phyloP scores from a whole-genome alignment of 1,140 invertebrate genomes.

The Forficula auricularia region DNA sequence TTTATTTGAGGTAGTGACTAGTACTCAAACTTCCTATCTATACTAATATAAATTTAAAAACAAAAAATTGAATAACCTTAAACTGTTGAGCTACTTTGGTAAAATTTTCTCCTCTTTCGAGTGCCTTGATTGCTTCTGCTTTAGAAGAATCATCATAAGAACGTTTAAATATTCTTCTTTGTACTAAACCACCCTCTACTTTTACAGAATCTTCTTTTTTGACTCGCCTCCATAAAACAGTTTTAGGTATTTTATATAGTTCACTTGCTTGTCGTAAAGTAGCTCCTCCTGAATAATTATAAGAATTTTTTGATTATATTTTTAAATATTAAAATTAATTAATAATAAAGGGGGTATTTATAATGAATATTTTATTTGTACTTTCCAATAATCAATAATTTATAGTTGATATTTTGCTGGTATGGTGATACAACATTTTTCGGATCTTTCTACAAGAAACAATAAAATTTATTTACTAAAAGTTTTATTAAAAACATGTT shows the following conservation, averaged over 20 bases:
- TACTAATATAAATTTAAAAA: neutral
- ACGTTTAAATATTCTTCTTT: conserved; percentile 27
- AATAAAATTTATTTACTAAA: too few relatives aligned
- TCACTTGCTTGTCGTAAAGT: conserved; percentile 30
- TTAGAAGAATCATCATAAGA: conserved; percentile 29
- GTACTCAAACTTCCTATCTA: too few relatives aligned
- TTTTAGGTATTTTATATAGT: conserved; percentile 37
- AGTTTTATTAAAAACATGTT: too few relatives aligned
- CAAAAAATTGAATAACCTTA: conserved; percentile 20
- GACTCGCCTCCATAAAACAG: conserved; percentile 38
- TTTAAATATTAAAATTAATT: too few relatives aligned
- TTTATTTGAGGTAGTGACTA: too few relatives aligned
- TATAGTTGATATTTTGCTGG: too few relatives aligned
- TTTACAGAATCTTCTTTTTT: conserved; percentile 26
- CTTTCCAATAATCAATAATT: too few relatives aligned
- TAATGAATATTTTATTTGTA: too few relatives aligned
- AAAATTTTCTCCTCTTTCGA: conserved; percentile 34
- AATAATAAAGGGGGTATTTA: too few relatives aligned
- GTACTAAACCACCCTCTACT: conserved; percentile 17
- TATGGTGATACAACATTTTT: too few relatives aligned
- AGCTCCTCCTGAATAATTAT: conserved; percentile 22
- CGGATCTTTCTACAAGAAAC: too few relatives aligned
- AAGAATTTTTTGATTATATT: neutral
- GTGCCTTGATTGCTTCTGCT: conserved; percentile 30
- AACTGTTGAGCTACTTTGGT: conserved; percentile 33